phyloP scores from a whole-genome alignment of 2,113 vertebrate genomes.

The Sinocyclocheilus rhinocerous region DNA sequence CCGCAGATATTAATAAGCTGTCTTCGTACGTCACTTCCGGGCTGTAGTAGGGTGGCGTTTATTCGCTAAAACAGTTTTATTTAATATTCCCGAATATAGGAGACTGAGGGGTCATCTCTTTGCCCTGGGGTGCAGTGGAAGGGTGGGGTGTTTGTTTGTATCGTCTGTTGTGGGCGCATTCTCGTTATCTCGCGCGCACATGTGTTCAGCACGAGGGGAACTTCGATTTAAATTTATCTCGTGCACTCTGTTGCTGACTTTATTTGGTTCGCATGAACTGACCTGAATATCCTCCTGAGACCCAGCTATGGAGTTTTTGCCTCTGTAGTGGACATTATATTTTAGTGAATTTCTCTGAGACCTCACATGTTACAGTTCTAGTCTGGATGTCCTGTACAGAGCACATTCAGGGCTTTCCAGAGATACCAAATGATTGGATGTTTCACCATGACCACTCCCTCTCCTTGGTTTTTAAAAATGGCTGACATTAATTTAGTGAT shows the following conservation, averaged over 20 bases:
- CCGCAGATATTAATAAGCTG: slow-evolving; percentile 42
- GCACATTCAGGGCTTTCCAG: too few species aligned
- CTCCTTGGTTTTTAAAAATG: too few species aligned
- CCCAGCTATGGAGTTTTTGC: too few species aligned
- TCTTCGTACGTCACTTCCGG: slow-evolving; percentile 61
- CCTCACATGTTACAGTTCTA: too few species aligned
- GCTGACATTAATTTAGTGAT: too few species aligned
- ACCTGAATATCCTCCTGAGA: slow-evolving; percentile 51
- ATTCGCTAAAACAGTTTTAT: background rate
- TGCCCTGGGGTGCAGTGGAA: background rate
- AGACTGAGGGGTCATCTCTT: background rate
- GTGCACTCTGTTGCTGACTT: slow-evolving; percentile 35
- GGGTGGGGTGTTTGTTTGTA: background rate
- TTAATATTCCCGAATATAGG: background rate
- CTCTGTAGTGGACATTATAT: too few species aligned
- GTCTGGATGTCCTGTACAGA: too few species aligned
- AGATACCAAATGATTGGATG: too few species aligned
- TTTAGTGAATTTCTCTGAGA: too few species aligned
- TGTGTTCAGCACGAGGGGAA: background rate
- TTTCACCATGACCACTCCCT: too few species aligned
- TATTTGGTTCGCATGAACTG: slow-evolving; percentile 48
- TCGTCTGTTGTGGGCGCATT: background rate
- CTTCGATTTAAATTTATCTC: slow-evolving; percentile 56
- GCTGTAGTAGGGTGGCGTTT: background rate
- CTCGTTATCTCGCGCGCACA: slow-evolving; percentile 30